These are phyloP conservation scores for Falcaria lacertinaria DNA, from an alignment of 2,888 invertebrate genomes.

Conservation along the genomic window DNA sequence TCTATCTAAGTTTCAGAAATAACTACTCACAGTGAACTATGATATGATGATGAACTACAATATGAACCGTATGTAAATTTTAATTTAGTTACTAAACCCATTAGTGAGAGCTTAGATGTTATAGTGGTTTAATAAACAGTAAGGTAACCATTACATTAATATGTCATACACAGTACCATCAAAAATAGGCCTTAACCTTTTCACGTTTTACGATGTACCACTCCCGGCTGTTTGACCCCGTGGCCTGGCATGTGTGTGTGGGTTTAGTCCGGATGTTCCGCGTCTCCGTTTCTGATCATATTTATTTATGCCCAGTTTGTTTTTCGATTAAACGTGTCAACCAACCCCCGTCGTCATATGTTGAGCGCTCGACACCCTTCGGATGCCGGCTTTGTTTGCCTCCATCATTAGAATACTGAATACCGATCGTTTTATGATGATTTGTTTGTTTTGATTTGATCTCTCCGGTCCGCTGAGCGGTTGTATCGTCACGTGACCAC, in stretches of 20 bases:
- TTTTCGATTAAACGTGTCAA: conserved; percentile 51
- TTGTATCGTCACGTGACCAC: conserved; percentile 6
- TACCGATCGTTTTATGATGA: conserved; percentile 30
- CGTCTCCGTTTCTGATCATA: conserved; percentile 9
- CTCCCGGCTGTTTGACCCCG: not conserved
- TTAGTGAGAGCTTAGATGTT: too few species aligned
- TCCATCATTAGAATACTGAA: conserved; percentile 37
- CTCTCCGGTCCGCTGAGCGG: conserved; percentile 3
- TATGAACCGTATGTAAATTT: too few species aligned
- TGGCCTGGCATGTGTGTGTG: not conserved
- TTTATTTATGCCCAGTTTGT: conserved; percentile 46
- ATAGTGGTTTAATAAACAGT: too few species aligned
- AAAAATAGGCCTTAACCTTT: too few species aligned
- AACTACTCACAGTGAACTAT: too few species aligned
- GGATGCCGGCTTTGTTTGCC: conserved; percentile 39
- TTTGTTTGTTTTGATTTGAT: conserved; percentile 44
- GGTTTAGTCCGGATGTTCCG: conserved; percentile 1
- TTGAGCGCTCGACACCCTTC: conserved; percentile 26
- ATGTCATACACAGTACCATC: too few species aligned
- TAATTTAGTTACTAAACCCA: too few species aligned
- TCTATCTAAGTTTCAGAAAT: too few species aligned
- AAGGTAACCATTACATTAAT: too few species aligned
- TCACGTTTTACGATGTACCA: not conserved
- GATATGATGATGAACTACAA: too few species aligned
- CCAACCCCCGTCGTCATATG: conserved; percentile 29